These are phyloP conservation scores for Zosterops pallidus DNA, from an alignment of 2,113 vertebrate genomes.

Conservation along the genomic window DNA sequence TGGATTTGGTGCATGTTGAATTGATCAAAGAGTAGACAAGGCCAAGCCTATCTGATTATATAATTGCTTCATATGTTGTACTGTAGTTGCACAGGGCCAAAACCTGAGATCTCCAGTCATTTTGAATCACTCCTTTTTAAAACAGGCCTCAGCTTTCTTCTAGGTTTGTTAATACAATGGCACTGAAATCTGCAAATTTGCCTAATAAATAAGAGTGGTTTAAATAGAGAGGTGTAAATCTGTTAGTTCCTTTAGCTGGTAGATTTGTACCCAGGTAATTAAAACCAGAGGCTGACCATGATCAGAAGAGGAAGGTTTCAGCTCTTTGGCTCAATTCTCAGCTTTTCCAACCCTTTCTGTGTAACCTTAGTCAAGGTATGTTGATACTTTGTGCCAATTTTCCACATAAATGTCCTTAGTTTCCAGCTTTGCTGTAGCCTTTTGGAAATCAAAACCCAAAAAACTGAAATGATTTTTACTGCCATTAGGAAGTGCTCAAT, in stretches of 20 bases:
- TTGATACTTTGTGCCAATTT: neutral
- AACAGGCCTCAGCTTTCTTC: neutral
- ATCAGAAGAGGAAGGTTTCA: neutral
- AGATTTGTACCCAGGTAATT: neutral
- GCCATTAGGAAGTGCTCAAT: neutral
- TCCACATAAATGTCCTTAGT: neutral
- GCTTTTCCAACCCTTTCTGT: neutral
- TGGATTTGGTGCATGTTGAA: neutral
- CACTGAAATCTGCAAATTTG: neutral
- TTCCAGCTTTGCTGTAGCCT: neutral
- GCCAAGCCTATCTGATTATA: neutral
- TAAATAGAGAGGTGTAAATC: neutral
- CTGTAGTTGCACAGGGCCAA: neutral
- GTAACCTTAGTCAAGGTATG: neutral
- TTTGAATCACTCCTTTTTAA: neutral
- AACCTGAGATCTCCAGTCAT: neutral
- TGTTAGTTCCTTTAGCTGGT: neutral
- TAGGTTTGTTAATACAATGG: neutral
- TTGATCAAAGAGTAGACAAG: neutral
- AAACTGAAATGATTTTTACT: neutral
- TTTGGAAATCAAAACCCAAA: rapidly evolving
- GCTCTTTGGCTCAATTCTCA: neutral
- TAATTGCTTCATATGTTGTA: neutral
- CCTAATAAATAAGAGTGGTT: neutral
- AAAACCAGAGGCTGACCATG: neutral